Evolutionary conservation across 1,140 invertebrate species (phyloP), one percentile per base, ranked within the genome.

Genomic region (Papilio polyxenes): DNA sequence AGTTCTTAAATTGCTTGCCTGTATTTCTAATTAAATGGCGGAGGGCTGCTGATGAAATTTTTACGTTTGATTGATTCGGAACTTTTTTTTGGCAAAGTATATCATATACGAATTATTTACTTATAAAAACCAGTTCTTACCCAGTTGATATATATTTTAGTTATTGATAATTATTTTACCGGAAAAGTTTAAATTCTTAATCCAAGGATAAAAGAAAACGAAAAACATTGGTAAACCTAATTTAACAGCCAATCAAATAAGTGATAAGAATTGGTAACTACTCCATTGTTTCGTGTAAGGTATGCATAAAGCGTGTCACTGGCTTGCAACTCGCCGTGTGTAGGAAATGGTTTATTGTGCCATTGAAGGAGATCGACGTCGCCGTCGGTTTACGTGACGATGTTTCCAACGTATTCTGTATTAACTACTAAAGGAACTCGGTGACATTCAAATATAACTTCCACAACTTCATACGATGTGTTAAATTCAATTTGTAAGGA

Each of bases 281-380:
- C 1, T 65, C 23, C 62, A 65, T 65, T 65, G 62, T 65, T 65
- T 65, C 23, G 23, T 65, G 31, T 65, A 65, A 65, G 1, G 62
- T 65, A 65, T 31, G 62, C 62, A 65, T 65, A 37, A 23, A 31
- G 62, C 62, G 62, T 65, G 62, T 23, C 20, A 3, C 17, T 59
- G 5, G 17, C 56, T 31, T 31, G 62, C 62, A 65, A 37, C 10
- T 65, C 23, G 51, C 51, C 51, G 23, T 62, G 56, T 62, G 62
- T 65, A 65, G 62, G 62, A 65, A 65, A 65, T 65, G 20, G 20
- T 65, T 65, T 31, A 65, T 65, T 65, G 62, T 65, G 62, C 23
- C 23, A 65, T 65, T 65, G 62, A 65, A 23, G 23, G 62, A 65
- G 62, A 65, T 37, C 20, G 62, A 2, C 62, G 62, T 13, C 23